Percentiles rank a stretch among this genome's conserved stretches.
These are phyloP conservation scores for Hydrozoanthus gracilis DNA, from an alignment of 92 coral and sea anemone genomes.

Conservation along the genomic window DNA sequence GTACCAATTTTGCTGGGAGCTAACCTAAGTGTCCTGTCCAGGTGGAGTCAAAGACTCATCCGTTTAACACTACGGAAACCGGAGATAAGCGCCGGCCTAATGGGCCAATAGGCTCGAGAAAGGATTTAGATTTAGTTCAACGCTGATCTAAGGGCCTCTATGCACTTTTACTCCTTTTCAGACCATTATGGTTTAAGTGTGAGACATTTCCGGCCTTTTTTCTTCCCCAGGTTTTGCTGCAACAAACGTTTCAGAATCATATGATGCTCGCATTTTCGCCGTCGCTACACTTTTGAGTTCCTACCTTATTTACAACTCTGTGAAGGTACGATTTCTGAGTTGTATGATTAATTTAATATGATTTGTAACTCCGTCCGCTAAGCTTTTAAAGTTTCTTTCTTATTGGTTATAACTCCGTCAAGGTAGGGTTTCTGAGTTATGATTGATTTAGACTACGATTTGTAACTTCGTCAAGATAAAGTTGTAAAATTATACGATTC, in stretches of 20 bases:
- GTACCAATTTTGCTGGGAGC: no score
- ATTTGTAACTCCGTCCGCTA: neutral
- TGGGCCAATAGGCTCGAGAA: no score
- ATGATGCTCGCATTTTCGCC: slow-evolving; percentile 75
- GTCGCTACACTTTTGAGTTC: slow-evolving; percentile 76
- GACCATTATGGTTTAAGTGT: neutral
- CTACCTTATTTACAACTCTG: slow-evolving; percentile 74
- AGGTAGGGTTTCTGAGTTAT: slow-evolving; percentile 33
- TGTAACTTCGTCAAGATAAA: neutral
- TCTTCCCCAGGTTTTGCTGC: slow-evolving; percentile 68
- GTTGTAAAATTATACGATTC: neutral
- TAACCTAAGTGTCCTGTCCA: no score
- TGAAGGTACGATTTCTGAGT: slow-evolving; percentile 50
- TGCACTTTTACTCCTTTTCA: no score
- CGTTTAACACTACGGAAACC: no score
- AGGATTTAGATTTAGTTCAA: no score
- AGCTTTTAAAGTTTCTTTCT: no score
- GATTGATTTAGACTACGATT: neutral
- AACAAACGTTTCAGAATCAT: slow-evolving; percentile 71
- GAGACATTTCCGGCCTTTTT: neutral
- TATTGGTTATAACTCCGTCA: no score
- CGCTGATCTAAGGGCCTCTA: no score
- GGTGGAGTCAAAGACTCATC: no score
- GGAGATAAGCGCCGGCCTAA: no score
- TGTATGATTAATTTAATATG: neutral